Base-by-base conservation (phyloP, 1,140 invertebrate genomes). In the Asobara japonica region DNA sequence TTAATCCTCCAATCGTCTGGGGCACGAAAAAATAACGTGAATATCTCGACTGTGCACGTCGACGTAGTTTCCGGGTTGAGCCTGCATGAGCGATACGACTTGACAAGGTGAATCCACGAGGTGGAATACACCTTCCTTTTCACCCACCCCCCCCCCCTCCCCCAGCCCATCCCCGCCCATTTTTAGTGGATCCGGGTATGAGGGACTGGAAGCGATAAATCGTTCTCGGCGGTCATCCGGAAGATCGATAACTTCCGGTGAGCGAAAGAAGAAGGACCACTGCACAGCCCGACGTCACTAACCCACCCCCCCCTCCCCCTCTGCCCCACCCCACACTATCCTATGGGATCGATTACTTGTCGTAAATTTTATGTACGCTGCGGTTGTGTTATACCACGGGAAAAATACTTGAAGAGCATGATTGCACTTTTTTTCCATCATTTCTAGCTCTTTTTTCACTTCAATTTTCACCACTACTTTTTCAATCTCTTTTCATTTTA, bases 191-290 rank as follows among this genome's bases (percentile, higher is more conserved):
- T 25, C 7, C 51, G 51, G 51, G 51, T 27, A 56, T 56, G 31
- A 65, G 60, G 36, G 60, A 30, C 16, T 36, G 41, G n/a, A 45
- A 45, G 36, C 25, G 69, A 71, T 71, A 71, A 71, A 71, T 71
- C 69, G 61, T 71, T 48, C 61, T 48, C 25, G 5, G 69, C 27
- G 69, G 69, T 65, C 69, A 71, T 71, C 69, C 25, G 48, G 30
- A 71, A 71, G 69, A 71, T 71, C 60, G 36, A 71, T 71, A 71
- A 71, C 69, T 71, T 71, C 69, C 69, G 69, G 33, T 27, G 18
- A 68, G 33, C 27, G 25, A 56, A 68, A 60, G n/a, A 31, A 68
- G 30, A 8, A 56, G 45, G 30, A 36, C 38, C 27, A 56, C 25
- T 67, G 33, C 25, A 67, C 16, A 11, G 10, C 22, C 51, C 51